These are phyloP conservation scores for Nettapus auritus DNA, from an alignment of 2,113 vertebrate genomes.

Conservation along the genomic window DNA sequence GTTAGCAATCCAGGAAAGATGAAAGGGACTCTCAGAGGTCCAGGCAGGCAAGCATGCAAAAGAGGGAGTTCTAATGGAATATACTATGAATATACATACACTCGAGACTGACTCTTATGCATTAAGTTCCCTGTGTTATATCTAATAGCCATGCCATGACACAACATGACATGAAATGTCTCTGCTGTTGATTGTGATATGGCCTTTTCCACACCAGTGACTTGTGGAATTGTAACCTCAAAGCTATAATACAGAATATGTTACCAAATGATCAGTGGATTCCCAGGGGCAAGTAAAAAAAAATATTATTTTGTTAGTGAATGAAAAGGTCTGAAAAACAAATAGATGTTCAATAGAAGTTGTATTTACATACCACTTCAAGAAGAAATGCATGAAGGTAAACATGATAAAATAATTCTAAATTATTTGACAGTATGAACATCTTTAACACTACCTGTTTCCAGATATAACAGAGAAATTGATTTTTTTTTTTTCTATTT, in stretches of 20 bases:
- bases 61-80: not conserved
- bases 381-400: not conserved
- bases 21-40: not conserved
- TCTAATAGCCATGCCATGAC: not conserved
- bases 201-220: not conserved
- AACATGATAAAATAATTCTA: not conserved
- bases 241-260: not conserved
- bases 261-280: not conserved
- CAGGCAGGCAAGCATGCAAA: not conserved
- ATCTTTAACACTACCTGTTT: not conserved
- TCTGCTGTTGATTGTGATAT: not conserved
- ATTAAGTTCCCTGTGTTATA: not conserved
- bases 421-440: not conserved
- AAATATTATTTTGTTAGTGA: not conserved
- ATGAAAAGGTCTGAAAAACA: not conserved
- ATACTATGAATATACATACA: not conserved
- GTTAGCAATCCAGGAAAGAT: not conserved
- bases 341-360: not conserved
- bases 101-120: accelerated
- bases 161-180: not conserved
- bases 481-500: not conserved
- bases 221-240: not conserved
- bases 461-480: not conserved
- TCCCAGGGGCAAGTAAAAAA: not conserved
- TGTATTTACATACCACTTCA: not conserved